Base-by-base conservation (phyloP, 2,888 invertebrate species). In the Hypomecis atomaria region DNA sequence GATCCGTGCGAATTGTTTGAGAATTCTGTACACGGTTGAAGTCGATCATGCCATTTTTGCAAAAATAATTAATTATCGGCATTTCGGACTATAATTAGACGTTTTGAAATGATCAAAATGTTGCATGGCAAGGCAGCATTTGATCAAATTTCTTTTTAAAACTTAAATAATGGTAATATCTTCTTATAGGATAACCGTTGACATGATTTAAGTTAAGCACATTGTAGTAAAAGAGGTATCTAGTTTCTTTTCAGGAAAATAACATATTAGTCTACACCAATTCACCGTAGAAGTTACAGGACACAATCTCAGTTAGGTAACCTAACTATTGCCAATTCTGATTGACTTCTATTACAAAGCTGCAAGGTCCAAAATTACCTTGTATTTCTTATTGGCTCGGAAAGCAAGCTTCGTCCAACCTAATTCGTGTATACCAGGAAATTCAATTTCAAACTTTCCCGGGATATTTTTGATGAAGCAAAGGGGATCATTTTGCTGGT, bases 401-500 rank as follows among this genome's bases (percentile, higher is more conserved):
- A 59, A 49, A 50, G 11, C 43, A 50, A 7, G 34, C 4, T 56
- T 52, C 62, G 47, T 42, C 10, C 47, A 43, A 49, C 59, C 59
- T 59, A 53, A 66, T 63, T 63, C 59, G 62, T 62, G 59, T 63
- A 66, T 56, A 49, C 55, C 63, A 67, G 75, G 67, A 77, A 73
- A 76, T 76, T 72, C 75, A 77, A 77, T 76, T 75, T 71, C 56
- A 71, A 71, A 74, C 65, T 66, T 76, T 66, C 69, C 63, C 71
- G 6, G 59, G 67, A 71, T 76, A 71, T 72, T 72, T 77, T 71
- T 77, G 76, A 77, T 76, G 75, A 77, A 71, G 70, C 74, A 77
- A 77, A 77, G 73, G 69, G 71, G 66, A 74, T 71, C 74, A 75
- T 66, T 75, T 76, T 55, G 65, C 64, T 62, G 66, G 69, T 68